Conservation (phyloP, 1,140 invertebrate genomes). For the Ridgeia piscesae region DNA sequence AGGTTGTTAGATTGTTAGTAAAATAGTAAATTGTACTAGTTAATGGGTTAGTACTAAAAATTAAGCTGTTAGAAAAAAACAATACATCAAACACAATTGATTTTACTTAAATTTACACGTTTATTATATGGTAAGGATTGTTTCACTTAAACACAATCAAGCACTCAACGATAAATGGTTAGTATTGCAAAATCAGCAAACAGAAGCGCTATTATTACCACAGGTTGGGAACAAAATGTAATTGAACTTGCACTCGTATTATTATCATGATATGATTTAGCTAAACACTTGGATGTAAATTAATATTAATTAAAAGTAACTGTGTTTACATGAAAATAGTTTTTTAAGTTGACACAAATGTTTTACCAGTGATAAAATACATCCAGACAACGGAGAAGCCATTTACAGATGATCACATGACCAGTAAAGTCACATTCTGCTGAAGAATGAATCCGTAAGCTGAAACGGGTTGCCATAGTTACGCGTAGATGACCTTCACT, state of each 20-base stretch:
- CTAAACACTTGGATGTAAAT: background rate
- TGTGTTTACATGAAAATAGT: background rate
- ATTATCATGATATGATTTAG: background rate
- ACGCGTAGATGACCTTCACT: slow-evolving; percentile 17
- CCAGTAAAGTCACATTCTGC: background rate
- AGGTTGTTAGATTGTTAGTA: background rate
- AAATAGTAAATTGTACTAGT: background rate
- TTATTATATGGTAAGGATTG: background rate
- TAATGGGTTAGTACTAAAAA: background rate
- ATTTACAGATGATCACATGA: background rate
- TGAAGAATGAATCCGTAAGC: background rate
- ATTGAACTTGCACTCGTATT: background rate
- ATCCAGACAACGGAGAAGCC: background rate
- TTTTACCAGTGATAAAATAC: background rate
- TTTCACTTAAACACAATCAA: background rate
- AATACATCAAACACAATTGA: background rate
- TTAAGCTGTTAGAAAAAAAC: background rate
- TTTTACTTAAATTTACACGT: background rate
- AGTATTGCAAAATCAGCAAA: background rate
- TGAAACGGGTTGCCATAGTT: background rate
- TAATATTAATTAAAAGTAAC: background rate
- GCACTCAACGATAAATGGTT: background rate
- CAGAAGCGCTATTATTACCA: background rate
- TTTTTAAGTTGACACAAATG: background rate
- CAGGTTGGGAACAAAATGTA: background rate